Evolutionary conservation across 2,797 vertebrate genomes (phyloP), one percentile per base, ranked within the genome.

Genomic region (Sebastes steindachneri): DNA sequence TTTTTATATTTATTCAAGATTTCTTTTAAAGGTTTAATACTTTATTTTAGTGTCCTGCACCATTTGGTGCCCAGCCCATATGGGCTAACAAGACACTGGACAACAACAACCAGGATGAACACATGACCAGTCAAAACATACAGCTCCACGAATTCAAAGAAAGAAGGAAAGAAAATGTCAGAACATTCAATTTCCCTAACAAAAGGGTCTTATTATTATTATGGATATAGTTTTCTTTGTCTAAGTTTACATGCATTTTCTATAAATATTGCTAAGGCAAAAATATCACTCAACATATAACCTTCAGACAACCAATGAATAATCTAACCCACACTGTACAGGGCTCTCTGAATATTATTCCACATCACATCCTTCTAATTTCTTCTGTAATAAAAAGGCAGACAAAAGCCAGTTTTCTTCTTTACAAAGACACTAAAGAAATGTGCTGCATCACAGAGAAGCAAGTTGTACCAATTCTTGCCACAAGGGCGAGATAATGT

Each of bases 401-500:
- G 19, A 66, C 7, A 33, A 45, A 64, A 53, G 3, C 5, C 10
- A 2, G 1, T 72, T 57, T 72, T 9, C 45, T 14, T n/a, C 37
- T 58, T 33, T 57, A 48, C 25, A 51, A 10, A 48, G 55, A 26
- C 23, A 57, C 35, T 12, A 19, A 60, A 17, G 4, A 28, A 19
- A 28, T 72, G 23, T 82, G 64, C 23, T 58, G 41, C 51, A 53
- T 53, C 45, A 68, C 59, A 35, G 19, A 65, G 12, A 73, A 5
- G 3, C 21, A 23, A 14, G 45, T 73, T 33, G 45, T 82, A 53
- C 67, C 64, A 57, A 7, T 53, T 68, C 33, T 58, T 83, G 23
- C 80, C 75, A 82, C 68, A 68, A 80, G 68, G 70, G 68, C 66
- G 75, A 79, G 63, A 76, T 33, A 17, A 81, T 82, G 69, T 79